Evolutionary conservation across 2,888 invertebrate species (phyloP), one percentile per base, ranked within the genome.

Genomic region (Plemyria rubiginata): DNA sequence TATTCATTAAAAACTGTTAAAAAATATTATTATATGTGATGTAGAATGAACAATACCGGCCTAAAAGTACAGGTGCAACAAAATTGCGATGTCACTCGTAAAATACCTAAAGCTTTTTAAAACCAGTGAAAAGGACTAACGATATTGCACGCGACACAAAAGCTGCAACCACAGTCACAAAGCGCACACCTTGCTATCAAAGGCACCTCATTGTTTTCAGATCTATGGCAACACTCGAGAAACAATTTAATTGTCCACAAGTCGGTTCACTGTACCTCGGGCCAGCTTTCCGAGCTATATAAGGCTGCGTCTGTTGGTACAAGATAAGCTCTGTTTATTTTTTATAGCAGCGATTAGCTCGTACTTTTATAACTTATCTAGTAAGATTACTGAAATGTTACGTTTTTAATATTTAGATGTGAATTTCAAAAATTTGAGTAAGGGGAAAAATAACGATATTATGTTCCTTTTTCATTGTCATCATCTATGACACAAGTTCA

Each of bases 261-360:
- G 15, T 48, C 76, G 71, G 76, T 75, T 77, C 77, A 77, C 70
- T 75, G 79, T 75, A 76, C 78, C 74, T 46, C 38, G 22, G 70
- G 66, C 69, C 77, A 80, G 79, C 85, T 81, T 80, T 78, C 74
- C 80, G 78, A 71, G 74, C 87, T 86, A 80, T 84, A 82, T 84
- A 88, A 80, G 84, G 85, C 79, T 76, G 77, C 77, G 79, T 82
- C 80, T 81, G 82, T 82, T 80, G 75, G 75, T 73, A 77, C 77
- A 72, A 85, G 88, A 90, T 90, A 89, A 89, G 83, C 83, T 79
- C 78, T 87, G 86, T 90, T 89, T 87, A 82, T 83, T 86, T 83
- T 84, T 80, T 83, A 81, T 81, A 73, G 77, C 71, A 75, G 73
- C 81, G 85, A 85, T 86, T 85, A 87, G 75, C 75, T 73, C 55